Base-by-base conservation (phyloP, 2,797 vertebrate species). In the Sebastes taczanowskii region DNA sequence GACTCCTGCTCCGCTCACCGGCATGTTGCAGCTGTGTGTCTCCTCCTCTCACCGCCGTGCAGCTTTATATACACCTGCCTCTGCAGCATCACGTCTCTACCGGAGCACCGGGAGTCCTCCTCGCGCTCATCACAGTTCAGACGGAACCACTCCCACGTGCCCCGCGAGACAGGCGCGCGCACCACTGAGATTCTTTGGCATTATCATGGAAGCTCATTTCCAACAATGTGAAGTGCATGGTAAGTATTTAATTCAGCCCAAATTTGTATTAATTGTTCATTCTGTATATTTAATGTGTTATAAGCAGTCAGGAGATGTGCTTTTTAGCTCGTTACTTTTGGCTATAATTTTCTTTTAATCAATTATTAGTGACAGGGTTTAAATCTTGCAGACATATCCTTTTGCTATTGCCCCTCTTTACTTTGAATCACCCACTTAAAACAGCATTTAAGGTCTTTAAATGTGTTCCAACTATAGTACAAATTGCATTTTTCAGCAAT, bases 51-150 rank as follows among this genome's bases (percentile, higher is more conserved):
- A 0, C 8, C 2, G 23, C 67, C 65, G 35, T 56, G 81, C 82
- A 63, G 49, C 77, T 68, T 86, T 82, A 86, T 83, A 92, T 88
- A 92, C 84, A 92, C 86, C 64, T 78, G 78, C 75, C 74, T 56
- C 69, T 49, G 34, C 64, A 56, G 46, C 58, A 64, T 88, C 38
- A 65, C 81, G 82, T 62, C 29, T 62, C 29, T 11, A 13, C 76
- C 68, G 69, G 11, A 90, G 70, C 56, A 89, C 87, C 88, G 66
- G 38, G 82, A 88, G 91, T 90, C 71, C 94, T 49, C 84, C 89
- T 94, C 83, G 89, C 75, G 93, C 86, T 93, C 85, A 94, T 91
- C 86, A 84, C 71, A 79, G 88, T 77, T 90, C 89, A 94, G 80
- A 88, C 88, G 67, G 86, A 93, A 92, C 63, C 83, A 84, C 92